These are phyloP conservation scores for Nemoura dubitans DNA, from an alignment of 2,888 invertebrate species.

Conservation along the genomic window DNA sequence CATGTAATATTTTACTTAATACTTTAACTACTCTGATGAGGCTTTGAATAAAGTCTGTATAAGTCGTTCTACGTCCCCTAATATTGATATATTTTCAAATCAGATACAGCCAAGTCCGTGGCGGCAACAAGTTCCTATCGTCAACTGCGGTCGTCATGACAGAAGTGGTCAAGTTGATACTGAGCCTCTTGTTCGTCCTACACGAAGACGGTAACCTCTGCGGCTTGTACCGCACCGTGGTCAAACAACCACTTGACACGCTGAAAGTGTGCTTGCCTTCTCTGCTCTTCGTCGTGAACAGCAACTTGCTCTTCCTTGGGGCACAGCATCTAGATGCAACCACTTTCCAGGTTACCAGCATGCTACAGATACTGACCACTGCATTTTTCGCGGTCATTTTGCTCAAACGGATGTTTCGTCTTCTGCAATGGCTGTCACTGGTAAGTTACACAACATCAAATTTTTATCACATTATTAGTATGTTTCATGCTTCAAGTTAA, in stretches of 20 bases:
- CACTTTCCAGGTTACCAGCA: slow-evolving; percentile 98
- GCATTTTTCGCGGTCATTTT: slow-evolving; percentile 95
- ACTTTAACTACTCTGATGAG: too few species aligned
- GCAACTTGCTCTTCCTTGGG: slow-evolving; percentile 95
- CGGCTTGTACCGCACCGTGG: slow-evolving; percentile 65
- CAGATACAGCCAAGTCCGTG: too few species aligned
- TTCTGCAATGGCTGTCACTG: slow-evolving; percentile 89
- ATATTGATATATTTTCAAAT: too few species aligned
- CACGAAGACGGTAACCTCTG: slow-evolving; percentile 70
- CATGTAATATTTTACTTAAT: too few species aligned
- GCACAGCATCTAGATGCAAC: slow-evolving; percentile 98
- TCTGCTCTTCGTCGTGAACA: slow-evolving; percentile 93
- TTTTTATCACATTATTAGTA: too few species aligned
- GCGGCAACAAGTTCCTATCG: slow-evolving; percentile 87
- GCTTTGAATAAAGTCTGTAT: too few species aligned
- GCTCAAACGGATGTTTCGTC: slow-evolving; percentile 76
- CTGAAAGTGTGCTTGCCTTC: slow-evolving; percentile 95
- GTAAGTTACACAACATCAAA: slow-evolving; percentile 56
- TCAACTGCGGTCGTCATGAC: slow-evolving; percentile 96
- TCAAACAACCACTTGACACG: slow-evolving; percentile 86
- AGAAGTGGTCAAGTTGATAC: slow-evolving; percentile 86
- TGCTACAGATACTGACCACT: slow-evolving; percentile 96
- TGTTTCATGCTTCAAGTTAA: too few species aligned
- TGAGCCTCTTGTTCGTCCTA: slow-evolving; percentile 83
- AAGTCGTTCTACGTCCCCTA: too few species aligned